phyloP scores from a whole-genome alignment of 2,888 invertebrate genomes.

The Notodonta dromedarius region DNA sequence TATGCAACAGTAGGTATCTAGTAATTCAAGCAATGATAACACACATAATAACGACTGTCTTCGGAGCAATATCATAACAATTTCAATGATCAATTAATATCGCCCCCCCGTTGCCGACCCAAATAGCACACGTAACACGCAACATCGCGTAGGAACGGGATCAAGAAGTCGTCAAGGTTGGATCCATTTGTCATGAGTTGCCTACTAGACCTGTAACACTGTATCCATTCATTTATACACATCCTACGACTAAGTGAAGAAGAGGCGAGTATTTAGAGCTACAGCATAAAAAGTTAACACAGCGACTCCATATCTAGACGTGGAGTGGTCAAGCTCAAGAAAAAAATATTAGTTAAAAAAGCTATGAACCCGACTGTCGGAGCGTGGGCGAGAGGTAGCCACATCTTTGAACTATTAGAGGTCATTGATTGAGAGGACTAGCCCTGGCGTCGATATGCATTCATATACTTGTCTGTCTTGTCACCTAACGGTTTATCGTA shows the following conservation, averaged over 20 bases:
- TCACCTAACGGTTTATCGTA: slow-evolving; percentile 53
- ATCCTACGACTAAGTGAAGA: slow-evolving; percentile 29
- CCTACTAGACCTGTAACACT: slow-evolving; percentile 50
- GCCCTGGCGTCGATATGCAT: slow-evolving; percentile 37
- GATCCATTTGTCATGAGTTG: slow-evolving; percentile 78
- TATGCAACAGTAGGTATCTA: no score
- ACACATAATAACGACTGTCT: slow-evolving; percentile 10
- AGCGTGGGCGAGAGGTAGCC: slow-evolving; percentile 74
- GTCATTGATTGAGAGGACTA: slow-evolving; percentile 74
- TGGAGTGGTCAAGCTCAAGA: slow-evolving; percentile 51
- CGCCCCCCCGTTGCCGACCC: slow-evolving; percentile 62
- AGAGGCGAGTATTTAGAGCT: slow-evolving; percentile 28
- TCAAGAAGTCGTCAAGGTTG: slow-evolving; percentile 79
- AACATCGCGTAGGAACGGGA: slow-evolving; percentile 75
- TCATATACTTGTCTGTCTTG: slow-evolving; percentile 29
- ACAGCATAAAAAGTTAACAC: slow-evolving; percentile 39
- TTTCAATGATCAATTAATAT: slow-evolving; percentile 57
- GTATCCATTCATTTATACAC: slow-evolving; percentile 39
- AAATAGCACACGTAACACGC: slow-evolving; percentile 67
- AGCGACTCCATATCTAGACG: slow-evolving; percentile 44
- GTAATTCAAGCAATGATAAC: no score
- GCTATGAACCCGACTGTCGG: slow-evolving; percentile 51
- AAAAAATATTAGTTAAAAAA: slow-evolving; percentile 64
- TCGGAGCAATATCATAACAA: slow-evolving; percentile 40
- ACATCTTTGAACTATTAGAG: slow-evolving; percentile 71